Evolutionary conservation across 2,113 vertebrate genomes (phyloP), one percentile per base, ranked within the genome.

Genomic region (Forbesichthys papilliferus): DNA sequence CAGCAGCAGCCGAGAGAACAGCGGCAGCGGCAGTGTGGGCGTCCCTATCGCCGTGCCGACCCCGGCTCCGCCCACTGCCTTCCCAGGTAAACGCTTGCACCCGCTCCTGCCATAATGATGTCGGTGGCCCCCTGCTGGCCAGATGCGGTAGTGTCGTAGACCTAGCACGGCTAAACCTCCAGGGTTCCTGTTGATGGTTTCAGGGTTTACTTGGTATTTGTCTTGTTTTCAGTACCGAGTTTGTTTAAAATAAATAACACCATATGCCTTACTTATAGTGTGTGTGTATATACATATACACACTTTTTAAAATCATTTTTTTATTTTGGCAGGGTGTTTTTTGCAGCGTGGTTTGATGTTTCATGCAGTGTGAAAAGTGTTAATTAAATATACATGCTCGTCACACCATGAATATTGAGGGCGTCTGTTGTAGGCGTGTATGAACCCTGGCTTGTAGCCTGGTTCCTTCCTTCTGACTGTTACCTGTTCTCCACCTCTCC

Each of bases 1-100:
- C 81, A 99, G 98, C 94, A 99, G 98, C 93, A 99, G 98, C 87
- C 92, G 97, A 66, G 98, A 99, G 91, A 99, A 99, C 93, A 99
- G 98, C 27, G 98, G 98, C 71, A 99, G 97, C 58, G 98, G 98
- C 75, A 98, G 97, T n/a, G 98, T 99, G 68, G 97, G 96, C 9
- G 90, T 99, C 67, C 97, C 96, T 65, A 98, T 99, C 20, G 97
- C 96, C 0, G 98, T 98, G 54, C 97, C 98, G 0, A 97, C 97
- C 78, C 98, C 98, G 0, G 97, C 97, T 86, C 98, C 96, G 55
- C 98, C 97, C 86, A 94, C 92, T 13, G 96, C 95, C 71, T 98
- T 97, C 83, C 96, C 98, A 95, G 96, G 98, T 99, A 94, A 91
- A 85, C 4, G 1, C 52, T 65, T 0, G 1, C 58, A 49, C 12